Base-by-base conservation (phyloP, 64 coral and sea anemone genomes). In the Montipora efflorescens region DNA sequence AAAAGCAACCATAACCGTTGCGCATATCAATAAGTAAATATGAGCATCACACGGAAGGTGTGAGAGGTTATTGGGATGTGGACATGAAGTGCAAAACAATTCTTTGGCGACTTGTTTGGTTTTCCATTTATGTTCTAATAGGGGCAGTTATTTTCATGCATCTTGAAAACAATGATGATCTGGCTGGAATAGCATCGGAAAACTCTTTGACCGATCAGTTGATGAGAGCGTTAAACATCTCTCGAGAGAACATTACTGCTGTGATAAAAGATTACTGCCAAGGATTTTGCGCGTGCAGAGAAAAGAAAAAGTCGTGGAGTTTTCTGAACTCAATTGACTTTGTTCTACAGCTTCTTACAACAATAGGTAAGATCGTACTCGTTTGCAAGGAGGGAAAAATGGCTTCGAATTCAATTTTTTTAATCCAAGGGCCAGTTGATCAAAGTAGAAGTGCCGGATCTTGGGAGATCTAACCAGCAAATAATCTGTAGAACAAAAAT, bases 141-240 rank as follows among this genome's bases (percentile, higher is more conserved):
- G 82, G 82, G 44, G 82, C 64, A 71, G 64, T 64, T 71, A n/a
- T 86, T 71, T 86, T 86, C 47, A 86, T 86, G 82, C 82, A 86
- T 19, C 70, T 86, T 14, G 82, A 86, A 50, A 72, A 72, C 8
- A 18, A 51, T 2, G 20, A 48, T 5, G 66, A 48, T 14, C 15
- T 9, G 11, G 66, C 62, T 49, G 12, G 8, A 48, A 45, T 12
- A 48, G 50, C 45, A 50, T 48, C 49, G 8, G 82, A 86, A 8
- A 66, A 86, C 8, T 14, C 18, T 0, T 6, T 69, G 62, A 57
- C 11, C 53, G 36, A 44, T 67, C 62, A 49, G 66, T 73, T 66
- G 82, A 86, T 19, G 18, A 86, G 50, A 5, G 47, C 0, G 46
- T 86, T 21, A 20, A 86, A 86, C 11, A 49, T 86, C 12, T 71